Percentiles rank a stretch among this genome's conserved stretches.
These are phyloP conservation scores for Neostethus bicornis DNA, from an alignment of 2,797 vertebrate species.

Conservation along the genomic window DNA sequence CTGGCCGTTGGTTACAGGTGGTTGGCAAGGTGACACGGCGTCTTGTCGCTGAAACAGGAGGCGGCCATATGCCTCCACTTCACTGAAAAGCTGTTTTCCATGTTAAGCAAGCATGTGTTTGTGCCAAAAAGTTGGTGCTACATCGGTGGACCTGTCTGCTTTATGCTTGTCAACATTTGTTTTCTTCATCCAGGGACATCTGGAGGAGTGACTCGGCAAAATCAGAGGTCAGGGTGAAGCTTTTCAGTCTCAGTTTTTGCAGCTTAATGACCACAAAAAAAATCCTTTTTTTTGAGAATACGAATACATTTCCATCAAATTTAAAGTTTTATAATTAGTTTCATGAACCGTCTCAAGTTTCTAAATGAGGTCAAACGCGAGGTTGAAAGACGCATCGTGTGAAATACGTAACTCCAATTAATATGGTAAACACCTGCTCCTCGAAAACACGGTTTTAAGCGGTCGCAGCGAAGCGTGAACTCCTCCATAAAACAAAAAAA, in stretches of 20 bases:
- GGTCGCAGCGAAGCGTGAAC: neutral
- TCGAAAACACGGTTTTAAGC: neutral
- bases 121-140: conserved; percentile 62
- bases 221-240: neutral
- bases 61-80: conserved; percentile 65
- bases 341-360: neutral
- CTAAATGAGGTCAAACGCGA: neutral
- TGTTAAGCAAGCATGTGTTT: conserved; percentile 66
- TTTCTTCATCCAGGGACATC: conserved; percentile 47
- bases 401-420: too few relatives aligned
- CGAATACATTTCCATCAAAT: neutral
- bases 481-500: neutral
- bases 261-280: conserved; percentile 14
- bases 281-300: too few relatives aligned
- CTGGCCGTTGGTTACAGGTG: conserved; percentile 72
- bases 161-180: conserved; percentile 45
- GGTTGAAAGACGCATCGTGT: neutral
- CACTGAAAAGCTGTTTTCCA: conserved; percentile 67
- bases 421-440: too few relatives aligned
- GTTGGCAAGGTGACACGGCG: conserved; percentile 75
- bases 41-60: conserved; percentile 67
- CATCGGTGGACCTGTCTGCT: conserved; percentile 50
- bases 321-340: neutral
- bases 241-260: neutral
- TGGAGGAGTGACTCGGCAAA: conserved; percentile 42